Base-by-base conservation (phyloP, 2,113 vertebrate species). In the Gasterosteus nipponicus region DNA sequence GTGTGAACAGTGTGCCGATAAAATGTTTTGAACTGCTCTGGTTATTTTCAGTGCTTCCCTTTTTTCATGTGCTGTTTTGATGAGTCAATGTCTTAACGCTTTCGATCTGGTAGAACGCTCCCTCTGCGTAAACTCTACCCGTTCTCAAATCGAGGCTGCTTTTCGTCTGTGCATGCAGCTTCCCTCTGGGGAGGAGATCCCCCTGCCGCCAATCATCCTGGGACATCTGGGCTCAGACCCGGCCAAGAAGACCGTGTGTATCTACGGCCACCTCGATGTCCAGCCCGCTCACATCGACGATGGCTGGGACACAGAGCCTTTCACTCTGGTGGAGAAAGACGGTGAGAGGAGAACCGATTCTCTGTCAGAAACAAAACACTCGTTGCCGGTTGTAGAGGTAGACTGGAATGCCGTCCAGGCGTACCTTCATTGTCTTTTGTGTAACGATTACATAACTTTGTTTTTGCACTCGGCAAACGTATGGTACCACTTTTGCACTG, bases 261-360 rank as follows among this genome's bases (percentile, higher is more conserved):
- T 99, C 0, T 99, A 99, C 0, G 98, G 98, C 4, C 98, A 99
- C 68, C 91, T 99, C 64, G 98, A 99, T 10, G 98, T 99, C 51
- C 98, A 99, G 81, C 98, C 98, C 1, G 98, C 98, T 0, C 89
- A 83, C 8, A 75, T 97, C 3, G 89, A 93, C 1, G 98, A 99
- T 0, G 98, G 98, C 70, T 99, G 98, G 98, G 97, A 98, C 46
- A 97, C 96, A 0, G 96, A 98, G 57, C 98, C 98, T 47, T 99
- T 99, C 89, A 96, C 94, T 0, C 69, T 99, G 92, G 95, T 95
- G 63, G 97, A 99, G 85, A 96, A 93, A 84, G 96, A 99, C 0
- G 98, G 98, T 99, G 87, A 94, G 75, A 56, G 11, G 5, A 49
- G 7, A 67, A 12, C 1, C 7, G n/a, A n/a, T n/a, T n/a, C 33